phyloP scores from a whole-genome alignment of 2,888 invertebrate species.

The Busseola fusca region DNA sequence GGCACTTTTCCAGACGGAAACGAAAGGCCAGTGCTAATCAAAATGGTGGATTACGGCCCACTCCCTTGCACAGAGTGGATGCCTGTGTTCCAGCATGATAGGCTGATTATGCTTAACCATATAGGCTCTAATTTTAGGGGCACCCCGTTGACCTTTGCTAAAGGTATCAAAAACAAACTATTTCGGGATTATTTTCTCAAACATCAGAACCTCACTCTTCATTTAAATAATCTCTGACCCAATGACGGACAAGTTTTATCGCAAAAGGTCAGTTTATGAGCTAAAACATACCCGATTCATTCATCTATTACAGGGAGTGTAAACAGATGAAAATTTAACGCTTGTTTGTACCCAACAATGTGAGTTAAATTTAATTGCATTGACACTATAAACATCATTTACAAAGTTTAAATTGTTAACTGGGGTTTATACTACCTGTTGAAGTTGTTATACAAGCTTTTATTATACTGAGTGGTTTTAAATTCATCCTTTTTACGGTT shows the following conservation, averaged over 20 bases:
- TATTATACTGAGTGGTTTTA: conserved; percentile 8
- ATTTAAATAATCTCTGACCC: conserved; percentile 37
- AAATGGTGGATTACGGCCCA: background rate
- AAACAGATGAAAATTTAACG: conserved; percentile 55
- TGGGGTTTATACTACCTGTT: conserved; percentile 24
- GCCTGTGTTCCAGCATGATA: background rate
- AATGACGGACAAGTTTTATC: conserved; percentile 66
- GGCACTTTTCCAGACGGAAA: too few relatives aligned
- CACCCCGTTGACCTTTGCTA: background rate
- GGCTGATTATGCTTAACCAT: background rate
- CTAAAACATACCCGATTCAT: conserved; percentile 56
- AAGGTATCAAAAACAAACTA: background rate
- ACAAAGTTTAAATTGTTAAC: conserved; percentile 43
- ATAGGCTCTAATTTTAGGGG: background rate
- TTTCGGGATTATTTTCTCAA: background rate
- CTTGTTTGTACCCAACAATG: background rate
- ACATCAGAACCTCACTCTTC: background rate
- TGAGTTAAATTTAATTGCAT: conserved; percentile 49
- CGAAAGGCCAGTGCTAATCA: background rate
- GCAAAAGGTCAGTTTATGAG: conserved; percentile 72
- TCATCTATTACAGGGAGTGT: conserved; percentile 43
- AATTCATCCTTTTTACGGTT: background rate
- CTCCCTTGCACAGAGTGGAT: background rate
- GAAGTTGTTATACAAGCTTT: conserved; percentile 21
- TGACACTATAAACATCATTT: conserved; percentile 40